Conservation (phyloP, 2,113 vertebrate genomes). For the Phoxinus phoxinus region DNA sequence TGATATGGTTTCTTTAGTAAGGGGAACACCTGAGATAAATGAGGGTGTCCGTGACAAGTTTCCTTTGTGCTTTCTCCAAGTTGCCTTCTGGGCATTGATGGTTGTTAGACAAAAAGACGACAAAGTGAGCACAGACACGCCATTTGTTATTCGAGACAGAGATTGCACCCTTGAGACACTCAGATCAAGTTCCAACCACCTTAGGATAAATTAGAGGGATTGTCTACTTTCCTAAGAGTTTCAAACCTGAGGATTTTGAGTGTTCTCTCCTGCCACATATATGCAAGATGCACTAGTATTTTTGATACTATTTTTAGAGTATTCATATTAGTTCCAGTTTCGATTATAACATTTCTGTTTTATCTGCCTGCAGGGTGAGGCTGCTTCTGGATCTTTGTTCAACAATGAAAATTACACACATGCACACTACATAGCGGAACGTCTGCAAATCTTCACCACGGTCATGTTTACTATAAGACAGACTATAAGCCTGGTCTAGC, state of each 20-base stretch:
- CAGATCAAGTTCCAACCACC: constrained; percentile 2
- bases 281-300: background rate
- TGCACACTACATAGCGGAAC: background rate
- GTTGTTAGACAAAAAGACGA: constrained; percentile 11
- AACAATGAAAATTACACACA: background rate
- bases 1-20: constrained; percentile 1
- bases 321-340: background rate
- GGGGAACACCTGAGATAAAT: background rate
- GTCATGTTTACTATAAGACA: background rate
- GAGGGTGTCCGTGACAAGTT: constrained; percentile 17
- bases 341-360: constrained; percentile 11
- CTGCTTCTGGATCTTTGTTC: constrained; percentile 14
- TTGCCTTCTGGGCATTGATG: constrained; percentile 8
- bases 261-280: background rate
- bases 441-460: constrained; percentile 13
- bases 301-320: background rate
- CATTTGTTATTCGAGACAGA: constrained; percentile 19
- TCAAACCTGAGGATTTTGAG: background rate
- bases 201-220: constrained; percentile 5
- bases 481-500: background rate
- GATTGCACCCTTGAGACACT: constrained; percentile 14
- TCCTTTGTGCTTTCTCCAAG: constrained; percentile 31
- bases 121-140: constrained; percentile 8
- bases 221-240: background rate
- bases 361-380: constrained; percentile 24